A percentile compares a stretch with the other conserved stretches of the same genome.
Evolutionary conservation across 1,140 invertebrate species (phyloP).

Genomic region (Drosophila lini): DNA sequence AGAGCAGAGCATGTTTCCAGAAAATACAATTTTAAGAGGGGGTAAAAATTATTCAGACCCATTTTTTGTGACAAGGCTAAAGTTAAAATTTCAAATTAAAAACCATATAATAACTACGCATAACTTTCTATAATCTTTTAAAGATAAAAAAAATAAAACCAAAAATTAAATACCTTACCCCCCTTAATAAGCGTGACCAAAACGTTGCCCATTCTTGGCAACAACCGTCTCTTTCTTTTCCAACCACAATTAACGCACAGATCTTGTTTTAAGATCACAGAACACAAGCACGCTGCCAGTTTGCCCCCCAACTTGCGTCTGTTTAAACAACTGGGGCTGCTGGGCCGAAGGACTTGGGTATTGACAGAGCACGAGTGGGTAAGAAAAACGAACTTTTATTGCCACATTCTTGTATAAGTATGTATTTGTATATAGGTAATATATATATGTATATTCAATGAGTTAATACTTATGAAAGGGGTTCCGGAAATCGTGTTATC

Average conservation of each 20-base stretch:
- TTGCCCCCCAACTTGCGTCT: constrained; percentile 1
- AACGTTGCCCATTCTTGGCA: too few species aligned
- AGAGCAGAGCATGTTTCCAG: background rate
- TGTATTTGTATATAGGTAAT: constrained; percentile 61
- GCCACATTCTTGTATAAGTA: constrained; percentile 58
- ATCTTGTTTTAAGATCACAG: background rate
- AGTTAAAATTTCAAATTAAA: too few species aligned
- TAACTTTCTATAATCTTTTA: too few species aligned
- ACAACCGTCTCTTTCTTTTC: background rate
- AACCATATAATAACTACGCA: too few species aligned
- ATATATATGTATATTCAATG: constrained; percentile 65
- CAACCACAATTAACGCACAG: background rate
- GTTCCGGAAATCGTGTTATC: constrained; percentile 62
- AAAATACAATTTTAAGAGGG: too few species aligned
- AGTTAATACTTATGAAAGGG: constrained; percentile 76
- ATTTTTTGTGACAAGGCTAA: too few species aligned
- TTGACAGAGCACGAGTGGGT: background rate
- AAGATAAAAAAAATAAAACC: too few species aligned
- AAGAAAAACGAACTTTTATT: constrained; percentile 53
- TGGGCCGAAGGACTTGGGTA: background rate
- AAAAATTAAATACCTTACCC: too few species aligned
- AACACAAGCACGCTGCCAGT: background rate
- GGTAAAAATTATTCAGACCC: too few species aligned
- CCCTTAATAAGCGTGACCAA: background rate
- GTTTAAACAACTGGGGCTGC: constrained; percentile 13